Evolutionary conservation across 2,888 invertebrate genomes (phyloP).

Genomic region (Lissocephala sabroskyi): DNA sequence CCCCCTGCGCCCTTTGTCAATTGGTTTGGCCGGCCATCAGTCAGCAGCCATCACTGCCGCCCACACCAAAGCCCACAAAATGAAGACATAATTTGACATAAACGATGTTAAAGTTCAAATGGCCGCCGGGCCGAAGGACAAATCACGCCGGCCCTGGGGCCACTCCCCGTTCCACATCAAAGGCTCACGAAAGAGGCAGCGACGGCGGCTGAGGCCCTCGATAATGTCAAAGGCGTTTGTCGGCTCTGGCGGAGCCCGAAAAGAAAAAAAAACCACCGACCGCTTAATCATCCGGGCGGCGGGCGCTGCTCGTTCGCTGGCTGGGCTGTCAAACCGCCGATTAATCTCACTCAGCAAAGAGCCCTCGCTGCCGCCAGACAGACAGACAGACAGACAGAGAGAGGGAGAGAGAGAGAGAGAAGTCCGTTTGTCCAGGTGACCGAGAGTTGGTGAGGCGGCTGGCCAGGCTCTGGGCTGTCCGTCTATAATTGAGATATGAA

Average conservation of each 20-base stretch:
- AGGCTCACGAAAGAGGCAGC: neutral
- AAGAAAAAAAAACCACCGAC: conserved; percentile 10
- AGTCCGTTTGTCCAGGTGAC: too few species aligned
- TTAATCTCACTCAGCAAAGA: conserved; percentile 64
- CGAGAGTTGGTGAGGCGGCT: too few species aligned
- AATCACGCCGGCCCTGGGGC: too few species aligned
- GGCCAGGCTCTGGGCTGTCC: conserved; percentile 1
- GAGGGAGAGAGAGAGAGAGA: conserved; percentile 16
- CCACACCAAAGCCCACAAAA: conserved; percentile 23
- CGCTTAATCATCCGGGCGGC: conserved; percentile 50
- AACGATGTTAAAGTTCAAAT: conserved; percentile 65
- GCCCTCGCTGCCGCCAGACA: too few species aligned
- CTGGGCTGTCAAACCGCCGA: conserved; percentile 65
- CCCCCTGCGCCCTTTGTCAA: too few species aligned
- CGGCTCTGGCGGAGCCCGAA: conserved; percentile 13
- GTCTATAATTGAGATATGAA: conserved; percentile 70
- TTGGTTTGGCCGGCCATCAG: too few species aligned
- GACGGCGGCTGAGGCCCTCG: conserved; percentile 14
- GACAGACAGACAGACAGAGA: conserved; percentile 11
- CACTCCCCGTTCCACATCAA: too few species aligned
- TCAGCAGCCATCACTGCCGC: neutral
- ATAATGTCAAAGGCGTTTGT: conserved; percentile 52
- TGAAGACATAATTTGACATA: conserved; percentile 68
- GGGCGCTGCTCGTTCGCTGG: conserved; percentile 25
- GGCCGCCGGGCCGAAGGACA: conserved; percentile 6